Base-by-base conservation (phyloP, 1,140 invertebrate species). In the Littorina saxatilis region DNA sequence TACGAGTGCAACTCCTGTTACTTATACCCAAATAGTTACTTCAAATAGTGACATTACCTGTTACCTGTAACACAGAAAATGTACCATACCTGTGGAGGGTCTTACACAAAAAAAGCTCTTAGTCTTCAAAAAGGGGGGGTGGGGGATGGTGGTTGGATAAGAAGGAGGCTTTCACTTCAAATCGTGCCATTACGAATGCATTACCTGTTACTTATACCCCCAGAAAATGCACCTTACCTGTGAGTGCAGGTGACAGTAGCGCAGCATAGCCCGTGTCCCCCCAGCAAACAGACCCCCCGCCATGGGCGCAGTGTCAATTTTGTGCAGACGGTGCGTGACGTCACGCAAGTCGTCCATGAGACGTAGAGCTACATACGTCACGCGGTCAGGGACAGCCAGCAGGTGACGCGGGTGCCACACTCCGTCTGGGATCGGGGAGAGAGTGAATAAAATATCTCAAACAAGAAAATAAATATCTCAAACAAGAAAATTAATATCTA, bases 281-380 rank as follows among this genome's bases (percentile, higher is more conserved):
- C 82, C 82, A 37, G 61, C 82, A 76, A 83, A 83, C 70, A 80
- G 32, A 43, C 78, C 78, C 23, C 79, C 79, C 2, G 55, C 79
- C 32, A 80, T 15, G 7, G 61, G 50, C 23, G 52, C 50, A 9
- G 39, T 39, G 37, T 72, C 72, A 43, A 39, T 55, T 13, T 35
- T 72, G 39, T 80, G 47, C 7, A 73, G 50, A n/a, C n/a, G n/a
- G 3, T 80, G n/a, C 15, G 39, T 32, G 47, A 80, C 79, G 37
- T 80, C 50, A 9, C 32, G 17, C 40, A 29, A 80, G 11, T 23
- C 13, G n/a, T 72, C 70, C 23, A 73, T 50, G 47, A 29, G 29
- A 11, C 50, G 13, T 9, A 72, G 13, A 15, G 43, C 13, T n/a
- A 73, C 23, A 15, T 73, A 72, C 2, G 66, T 73, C 20, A 80